Evolutionary conservation across 2,113 vertebrate species (phyloP).

Genomic region (Cynoglossus semilaevis): DNA sequence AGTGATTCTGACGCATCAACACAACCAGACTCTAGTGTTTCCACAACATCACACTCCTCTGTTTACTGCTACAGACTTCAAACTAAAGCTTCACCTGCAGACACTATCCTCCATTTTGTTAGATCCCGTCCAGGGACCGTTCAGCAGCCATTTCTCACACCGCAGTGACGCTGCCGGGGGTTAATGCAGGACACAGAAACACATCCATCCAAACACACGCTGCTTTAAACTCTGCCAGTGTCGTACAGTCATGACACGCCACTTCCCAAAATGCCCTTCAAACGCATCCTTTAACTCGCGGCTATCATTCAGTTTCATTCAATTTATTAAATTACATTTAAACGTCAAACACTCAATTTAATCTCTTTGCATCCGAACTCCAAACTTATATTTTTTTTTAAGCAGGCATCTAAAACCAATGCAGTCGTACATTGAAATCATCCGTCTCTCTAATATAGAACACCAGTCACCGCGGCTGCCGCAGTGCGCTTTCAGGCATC

Average conservation of each 20-base stretch:
- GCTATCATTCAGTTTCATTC: too few species aligned
- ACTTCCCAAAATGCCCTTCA: not conserved
- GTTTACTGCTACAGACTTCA: constrained; percentile 15
- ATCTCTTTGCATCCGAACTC: not conserved
- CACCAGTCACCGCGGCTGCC: constrained; percentile 41
- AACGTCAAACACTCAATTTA: too few species aligned
- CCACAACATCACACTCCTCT: constrained; percentile 4
- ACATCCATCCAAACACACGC: not conserved
- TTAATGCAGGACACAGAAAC: constrained; percentile 7
- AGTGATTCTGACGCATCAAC: constrained; percentile 9
- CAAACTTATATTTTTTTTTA: too few species aligned
- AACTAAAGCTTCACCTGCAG: constrained; percentile 6
- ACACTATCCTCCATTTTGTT: constrained; percentile 73
- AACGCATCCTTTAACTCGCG: too few species aligned
- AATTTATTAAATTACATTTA: too few species aligned
- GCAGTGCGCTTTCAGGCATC: constrained; percentile 38
- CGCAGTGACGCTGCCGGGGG: constrained; percentile 40
- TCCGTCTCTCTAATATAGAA: not conserved
- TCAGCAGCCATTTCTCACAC: constrained; percentile 72
- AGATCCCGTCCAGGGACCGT: constrained; percentile 34
- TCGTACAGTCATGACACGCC: not conserved
- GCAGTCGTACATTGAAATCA: not conserved
- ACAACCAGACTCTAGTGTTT: constrained; percentile 31
- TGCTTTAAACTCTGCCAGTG: constrained; percentile 2
- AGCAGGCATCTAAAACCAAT: not conserved